Conservation (phyloP, 2,797 vertebrate genomes). For the Taenioides sp. region DNA sequence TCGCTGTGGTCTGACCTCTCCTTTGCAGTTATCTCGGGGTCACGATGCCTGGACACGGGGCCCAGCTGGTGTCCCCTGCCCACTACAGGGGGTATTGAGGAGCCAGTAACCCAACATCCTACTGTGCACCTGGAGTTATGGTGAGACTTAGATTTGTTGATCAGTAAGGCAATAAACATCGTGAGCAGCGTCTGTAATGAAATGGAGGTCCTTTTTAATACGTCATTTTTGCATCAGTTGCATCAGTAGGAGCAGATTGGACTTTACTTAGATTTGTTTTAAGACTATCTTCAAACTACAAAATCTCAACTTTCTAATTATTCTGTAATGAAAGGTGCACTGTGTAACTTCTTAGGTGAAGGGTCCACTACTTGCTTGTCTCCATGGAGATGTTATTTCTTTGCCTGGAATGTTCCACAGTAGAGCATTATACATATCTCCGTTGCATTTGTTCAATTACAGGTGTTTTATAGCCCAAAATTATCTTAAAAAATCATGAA, state of each 20-base stretch:
- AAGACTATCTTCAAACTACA: neutral
- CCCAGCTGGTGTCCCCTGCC: conserved; percentile 66
- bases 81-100: conserved; percentile 30
- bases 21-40: conserved; percentile 55
- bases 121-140: neutral
- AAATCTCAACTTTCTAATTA: neutral
- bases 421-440: too few species aligned
- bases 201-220: too few species aligned
- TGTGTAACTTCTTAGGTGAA: too few species aligned
- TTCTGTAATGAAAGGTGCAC: neutral
- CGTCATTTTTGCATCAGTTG: too few species aligned
- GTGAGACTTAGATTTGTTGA: neutral
- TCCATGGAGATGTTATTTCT: too few species aligned
- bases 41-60: conserved; percentile 48
- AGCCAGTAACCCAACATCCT: conserved; percentile 33
- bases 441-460: too few species aligned
- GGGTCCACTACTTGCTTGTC: too few species aligned
- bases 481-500: too few species aligned
- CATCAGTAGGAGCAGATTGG: too few species aligned
- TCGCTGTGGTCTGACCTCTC: conserved; percentile 48
- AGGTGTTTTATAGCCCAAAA: too few species aligned
- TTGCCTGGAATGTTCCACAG: too few species aligned
- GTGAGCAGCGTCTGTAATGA: too few species aligned
- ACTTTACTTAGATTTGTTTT: neutral
- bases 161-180: neutral